A percentile compares a stretch with the other conserved stretches of the same genome.
Conservation (phyloP, 1,140 invertebrate genomes). For the Anadara kagoshimensis region DNA sequence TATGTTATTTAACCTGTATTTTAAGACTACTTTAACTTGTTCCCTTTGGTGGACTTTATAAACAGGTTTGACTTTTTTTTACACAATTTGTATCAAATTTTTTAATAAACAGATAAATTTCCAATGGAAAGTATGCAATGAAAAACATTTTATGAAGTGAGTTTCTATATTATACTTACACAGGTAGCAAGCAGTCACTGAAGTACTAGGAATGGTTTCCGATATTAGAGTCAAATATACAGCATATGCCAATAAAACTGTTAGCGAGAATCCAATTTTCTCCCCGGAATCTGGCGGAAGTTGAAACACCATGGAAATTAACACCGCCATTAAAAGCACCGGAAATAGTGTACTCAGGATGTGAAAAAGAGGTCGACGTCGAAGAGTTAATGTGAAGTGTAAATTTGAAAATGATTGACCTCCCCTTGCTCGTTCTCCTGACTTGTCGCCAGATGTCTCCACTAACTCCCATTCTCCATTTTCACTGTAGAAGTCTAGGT, state of each 20-base stretch:
- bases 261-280: conserved; percentile 50
- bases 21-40: too few relatives aligned
- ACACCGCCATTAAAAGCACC: conserved; percentile 46
- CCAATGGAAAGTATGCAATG: too few relatives aligned
- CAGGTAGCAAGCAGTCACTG: conserved; percentile 32
- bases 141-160: too few relatives aligned
- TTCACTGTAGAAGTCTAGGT: conserved; percentile 16
- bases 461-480: conserved; percentile 37
- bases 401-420: conserved; percentile 37
- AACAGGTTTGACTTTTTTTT: too few relatives aligned
- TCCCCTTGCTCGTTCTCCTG: conserved; percentile 7
- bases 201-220: conserved; percentile 50
- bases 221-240: conserved; percentile 48
- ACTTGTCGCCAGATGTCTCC: background rate
- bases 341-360: conserved; percentile 46
- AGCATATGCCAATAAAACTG: conserved; percentile 47
- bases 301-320: conserved; percentile 48
- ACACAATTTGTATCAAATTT: too few relatives aligned
- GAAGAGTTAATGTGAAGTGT: conserved; percentile 32
- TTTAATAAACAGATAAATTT: too few relatives aligned
- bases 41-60: too few relatives aligned
- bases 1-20: too few relatives aligned
- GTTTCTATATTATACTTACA: conserved; percentile 33
- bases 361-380: conserved; percentile 42
- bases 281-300: conserved; percentile 53